A percentile compares a stretch with the other conserved stretches of the same genome.
These are phyloP conservation scores for Pyralis farinalis DNA, from an alignment of 2,888 invertebrate species.

Conservation along the genomic window DNA sequence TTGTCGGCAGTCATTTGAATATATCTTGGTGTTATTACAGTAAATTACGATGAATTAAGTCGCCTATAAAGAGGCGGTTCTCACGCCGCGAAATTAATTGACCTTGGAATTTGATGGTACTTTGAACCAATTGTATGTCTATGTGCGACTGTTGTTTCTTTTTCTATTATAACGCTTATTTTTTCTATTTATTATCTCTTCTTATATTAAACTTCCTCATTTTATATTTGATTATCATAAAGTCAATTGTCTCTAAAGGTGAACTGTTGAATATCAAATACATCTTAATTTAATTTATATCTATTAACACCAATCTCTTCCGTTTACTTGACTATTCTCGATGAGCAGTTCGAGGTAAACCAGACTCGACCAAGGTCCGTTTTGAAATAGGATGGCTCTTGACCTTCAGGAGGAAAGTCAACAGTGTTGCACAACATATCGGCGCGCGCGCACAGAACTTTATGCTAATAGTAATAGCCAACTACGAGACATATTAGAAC, in stretches of 20 bases:
- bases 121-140: slow-evolving; percentile 42
- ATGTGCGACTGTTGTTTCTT: slow-evolving; percentile 22
- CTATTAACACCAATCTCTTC: slow-evolving; percentile 66
- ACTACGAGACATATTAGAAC: slow-evolving; percentile 71
- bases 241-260: slow-evolving; percentile 31
- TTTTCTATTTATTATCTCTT: not conserved
- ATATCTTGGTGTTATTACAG: slow-evolving; percentile 71
- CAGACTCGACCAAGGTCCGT: slow-evolving; percentile 72
- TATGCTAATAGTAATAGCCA: slow-evolving; percentile 77
- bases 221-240: not conserved
- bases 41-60: slow-evolving; percentile 77
- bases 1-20: slow-evolving; percentile 78
- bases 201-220: not conserved
- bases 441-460: slow-evolving; percentile 57
- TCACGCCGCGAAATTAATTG: slow-evolving; percentile 70
- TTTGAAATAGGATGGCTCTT: slow-evolving; percentile 80
- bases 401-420: slow-evolving; percentile 81
- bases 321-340: slow-evolving; percentile 59
- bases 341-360: slow-evolving; percentile 67
- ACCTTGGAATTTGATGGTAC: slow-evolving; percentile 61
- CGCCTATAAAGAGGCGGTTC: slow-evolving; percentile 65
- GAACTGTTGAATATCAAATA: slow-evolving; percentile 34
- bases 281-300: slow-evolving; percentile 57
- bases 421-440: slow-evolving; percentile 73
- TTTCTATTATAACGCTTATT: too few species aligned